Base-by-base conservation (phyloP, 2,888 invertebrate genomes). In the Myathropa florea region DNA sequence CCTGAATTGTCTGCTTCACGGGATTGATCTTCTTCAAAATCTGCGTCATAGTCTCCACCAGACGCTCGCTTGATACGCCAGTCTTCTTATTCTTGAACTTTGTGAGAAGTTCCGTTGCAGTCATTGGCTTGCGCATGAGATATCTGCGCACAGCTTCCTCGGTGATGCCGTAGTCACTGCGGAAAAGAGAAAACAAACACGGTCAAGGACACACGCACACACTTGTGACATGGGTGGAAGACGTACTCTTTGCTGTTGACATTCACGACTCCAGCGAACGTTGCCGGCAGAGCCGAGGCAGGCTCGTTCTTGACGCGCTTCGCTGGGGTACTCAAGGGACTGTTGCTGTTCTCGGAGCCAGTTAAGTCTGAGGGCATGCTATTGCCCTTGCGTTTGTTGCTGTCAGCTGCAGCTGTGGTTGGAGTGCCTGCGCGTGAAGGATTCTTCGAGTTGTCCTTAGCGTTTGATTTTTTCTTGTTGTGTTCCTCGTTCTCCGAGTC, bases 51-150 rank as follows among this genome's bases (percentile, higher is more conserved):
- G 97, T 96, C 90, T 97, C 97, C 0, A 98, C 98, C 79, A 99
- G 94, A 78, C 98, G 96, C 88, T 98, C 97, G 88, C 97, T 97
- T 76, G 96, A 96, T 67, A 98, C 95, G 4, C 98, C 98, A 10
- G 97, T 97, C 90, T 98, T 97, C 93, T 98, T 98, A 53, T 97
- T 97, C 92, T 98, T 98, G 93, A 99, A 98, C 93, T 99, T 99
- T 88, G 98, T 97, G 59, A 99, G 93, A 36, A 99, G 94, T 91
- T 99, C 99, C 0, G 98, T 99, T 0, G 99, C 97, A 0, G 99
- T 99, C 97, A 99, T 98, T 0, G 99, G 99, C 91, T 99, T 99
- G 10, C 99, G 95, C 92, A 97, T 96, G 36, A 99, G 93, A 93
- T 99, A 99, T 18, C 98, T 95, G 2, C 98, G 94, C 6, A 99